Evolutionary conservation across 2,888 invertebrate genomes (phyloP).

Genomic region (Drepana falcataria): DNA sequence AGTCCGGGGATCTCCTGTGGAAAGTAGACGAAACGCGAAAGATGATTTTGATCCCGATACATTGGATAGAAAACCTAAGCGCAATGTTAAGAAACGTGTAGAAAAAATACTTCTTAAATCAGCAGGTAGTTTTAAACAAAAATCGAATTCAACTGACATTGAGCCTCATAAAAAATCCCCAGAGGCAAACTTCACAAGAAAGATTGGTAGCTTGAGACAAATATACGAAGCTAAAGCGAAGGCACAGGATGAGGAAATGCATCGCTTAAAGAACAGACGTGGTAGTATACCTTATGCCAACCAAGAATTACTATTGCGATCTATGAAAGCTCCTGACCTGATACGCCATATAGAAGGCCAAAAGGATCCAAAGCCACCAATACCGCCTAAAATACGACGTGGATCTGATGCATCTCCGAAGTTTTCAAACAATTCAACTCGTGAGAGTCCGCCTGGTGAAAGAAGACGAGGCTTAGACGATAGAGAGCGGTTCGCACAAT

Average conservation of each 20-base stretch:
- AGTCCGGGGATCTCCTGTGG: conserved; percentile 86
- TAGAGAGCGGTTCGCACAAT: conserved; percentile 52
- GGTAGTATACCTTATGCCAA: conserved; percentile 54
- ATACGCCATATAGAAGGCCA: conserved; percentile 48
- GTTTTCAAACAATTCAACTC: conserved; percentile 29
- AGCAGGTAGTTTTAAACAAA: conserved; percentile 85
- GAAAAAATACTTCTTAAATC: conserved; percentile 80
- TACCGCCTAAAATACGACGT: conserved; percentile 60
- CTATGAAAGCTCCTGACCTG: conserved; percentile 52
- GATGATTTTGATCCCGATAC: conserved; percentile 92
- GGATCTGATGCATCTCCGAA: conserved; percentile 45
- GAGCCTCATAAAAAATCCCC: conserved; percentile 41
- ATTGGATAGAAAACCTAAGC: conserved; percentile 85
- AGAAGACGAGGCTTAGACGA: conserved; percentile 55
- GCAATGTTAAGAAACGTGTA: conserved; percentile 57
- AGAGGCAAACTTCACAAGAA: conserved; percentile 69
- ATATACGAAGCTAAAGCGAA: conserved; percentile 86
- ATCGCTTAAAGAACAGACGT: conserved; percentile 50
- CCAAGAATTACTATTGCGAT: conserved; percentile 50
- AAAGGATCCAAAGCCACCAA: conserved; percentile 59
- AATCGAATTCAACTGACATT: conserved; percentile 48
- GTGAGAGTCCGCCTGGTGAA: conserved; percentile 55
- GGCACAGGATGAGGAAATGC: conserved; percentile 45
- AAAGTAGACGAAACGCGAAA: conserved; percentile 81
- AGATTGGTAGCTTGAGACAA: conserved; percentile 85